Conservation (phyloP, 2,113 vertebrate species). For the Typhlomys cinereus region DNA sequence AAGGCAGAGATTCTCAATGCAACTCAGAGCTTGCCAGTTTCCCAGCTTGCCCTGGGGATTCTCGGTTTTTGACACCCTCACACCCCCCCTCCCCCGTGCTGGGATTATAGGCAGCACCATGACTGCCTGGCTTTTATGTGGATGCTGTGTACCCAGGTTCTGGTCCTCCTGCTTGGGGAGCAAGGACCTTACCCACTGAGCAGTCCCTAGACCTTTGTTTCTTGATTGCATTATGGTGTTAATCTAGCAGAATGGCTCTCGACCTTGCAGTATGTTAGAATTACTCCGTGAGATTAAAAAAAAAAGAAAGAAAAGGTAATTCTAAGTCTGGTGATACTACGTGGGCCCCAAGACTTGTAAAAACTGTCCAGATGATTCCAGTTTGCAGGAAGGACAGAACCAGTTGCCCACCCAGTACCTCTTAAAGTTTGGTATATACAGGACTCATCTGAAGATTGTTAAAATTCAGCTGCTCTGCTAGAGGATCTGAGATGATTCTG, state of each 20-base stretch:
- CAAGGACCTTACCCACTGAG: no score
- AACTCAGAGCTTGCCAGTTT: no score
- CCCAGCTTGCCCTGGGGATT: no score
- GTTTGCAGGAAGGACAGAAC: not conserved
- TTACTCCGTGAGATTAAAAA: not conserved
- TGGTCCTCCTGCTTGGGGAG: no score
- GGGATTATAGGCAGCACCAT: no score
- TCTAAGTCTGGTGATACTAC: not conserved
- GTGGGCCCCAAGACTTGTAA: not conserved
- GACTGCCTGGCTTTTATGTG: no score
- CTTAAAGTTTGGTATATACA: not conserved
- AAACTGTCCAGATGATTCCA: not conserved
- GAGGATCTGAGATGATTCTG: no score
- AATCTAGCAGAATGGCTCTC: not conserved
- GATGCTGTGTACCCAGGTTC: no score
- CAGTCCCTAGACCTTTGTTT: not conserved
- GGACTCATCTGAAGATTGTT: not conserved
- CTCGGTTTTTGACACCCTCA: no score
- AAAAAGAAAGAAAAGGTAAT: not conserved
- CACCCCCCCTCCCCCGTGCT: no score
- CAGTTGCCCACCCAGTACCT: accelerated
- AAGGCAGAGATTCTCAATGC: no score
- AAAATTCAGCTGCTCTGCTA: not conserved
- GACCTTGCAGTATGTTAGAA: not conserved
- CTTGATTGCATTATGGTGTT: not conserved